These are phyloP conservation scores for Helicoverpa assulta DNA, from an alignment of 2,888 invertebrate genomes.

Conservation along the genomic window DNA sequence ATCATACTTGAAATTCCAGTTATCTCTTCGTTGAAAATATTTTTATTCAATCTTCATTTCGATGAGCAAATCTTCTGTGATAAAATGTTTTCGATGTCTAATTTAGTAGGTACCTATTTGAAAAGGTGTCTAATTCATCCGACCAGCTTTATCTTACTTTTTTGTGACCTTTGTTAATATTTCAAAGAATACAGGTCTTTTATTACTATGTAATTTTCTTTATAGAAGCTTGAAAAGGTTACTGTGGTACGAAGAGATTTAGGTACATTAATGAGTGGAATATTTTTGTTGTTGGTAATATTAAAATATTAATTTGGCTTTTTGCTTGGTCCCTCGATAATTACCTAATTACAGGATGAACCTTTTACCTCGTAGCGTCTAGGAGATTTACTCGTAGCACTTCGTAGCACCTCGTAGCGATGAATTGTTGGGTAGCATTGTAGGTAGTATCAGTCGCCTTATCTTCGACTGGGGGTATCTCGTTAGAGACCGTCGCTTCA, in stretches of 20 bases:
- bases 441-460: slow-evolving; percentile 46
- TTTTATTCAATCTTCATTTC: not conserved
- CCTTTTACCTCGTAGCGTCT: slow-evolving; percentile 22
- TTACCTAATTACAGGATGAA: not conserved
- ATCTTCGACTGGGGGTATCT: slow-evolving; percentile 49
- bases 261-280: not conserved
- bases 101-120: slow-evolving; percentile 19
- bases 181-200: slow-evolving; percentile 21
- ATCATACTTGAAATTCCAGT: not conserved
- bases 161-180: slow-evolving; percentile 17
- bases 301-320: slow-evolving; percentile 5
- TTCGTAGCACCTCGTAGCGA: slow-evolving; percentile 29
- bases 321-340: not conserved
- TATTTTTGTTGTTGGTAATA: not conserved
- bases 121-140: slow-evolving; percentile 19
- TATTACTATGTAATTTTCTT: slow-evolving; percentile 12
- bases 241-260: not conserved
- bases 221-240: not conserved
- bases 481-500: slow-evolving; percentile 55
- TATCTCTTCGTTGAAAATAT: slow-evolving; percentile 2
- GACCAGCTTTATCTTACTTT: slow-evolving; percentile 2
- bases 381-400: slow-evolving; percentile 33
- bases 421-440: slow-evolving; percentile 28
- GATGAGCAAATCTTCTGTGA: not conserved
- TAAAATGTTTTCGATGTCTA: slow-evolving; percentile 5